Evolutionary conservation across 2,113 vertebrate genomes (phyloP).

Genomic region (Tragelaphus buxtoni): DNA sequence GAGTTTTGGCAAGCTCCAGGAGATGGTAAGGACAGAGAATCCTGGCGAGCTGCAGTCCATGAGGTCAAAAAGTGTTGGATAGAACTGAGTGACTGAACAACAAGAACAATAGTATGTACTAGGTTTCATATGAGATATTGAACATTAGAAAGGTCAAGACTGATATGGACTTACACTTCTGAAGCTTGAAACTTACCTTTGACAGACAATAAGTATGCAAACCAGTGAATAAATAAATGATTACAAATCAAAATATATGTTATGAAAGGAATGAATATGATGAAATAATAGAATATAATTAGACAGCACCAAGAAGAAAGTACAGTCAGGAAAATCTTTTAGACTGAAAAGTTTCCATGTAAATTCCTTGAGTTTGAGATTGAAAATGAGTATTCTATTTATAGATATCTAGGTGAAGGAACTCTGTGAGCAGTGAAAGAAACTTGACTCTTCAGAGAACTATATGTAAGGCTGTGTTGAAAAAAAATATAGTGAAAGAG

Average conservation of each 20-base stretch:
- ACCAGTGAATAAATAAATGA: background rate
- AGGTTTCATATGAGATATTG: background rate
- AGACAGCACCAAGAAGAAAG: background rate
- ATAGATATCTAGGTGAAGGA: background rate
- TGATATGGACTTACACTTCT: background rate
- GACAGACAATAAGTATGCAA: background rate
- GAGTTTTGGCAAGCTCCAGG: background rate
- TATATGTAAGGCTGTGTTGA: background rate
- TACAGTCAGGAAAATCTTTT: background rate
- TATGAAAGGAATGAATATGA: background rate
- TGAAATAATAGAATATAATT: background rate
- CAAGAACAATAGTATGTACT: background rate
- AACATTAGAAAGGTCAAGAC: background rate
- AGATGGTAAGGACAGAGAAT: background rate
- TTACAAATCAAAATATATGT: background rate
- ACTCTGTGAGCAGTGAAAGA: background rate
- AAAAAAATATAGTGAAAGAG: background rate
- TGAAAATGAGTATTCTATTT: background rate
- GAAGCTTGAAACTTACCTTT: background rate
- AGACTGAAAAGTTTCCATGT: background rate
- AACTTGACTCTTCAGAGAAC: background rate
- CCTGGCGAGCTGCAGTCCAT: fast-evolving
- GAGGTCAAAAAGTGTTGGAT: background rate
- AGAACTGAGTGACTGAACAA: background rate
- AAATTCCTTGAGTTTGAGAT: background rate